phyloP scores from a whole-genome alignment of 2,888 invertebrate species.

The Meghimatium bilineatum region DNA sequence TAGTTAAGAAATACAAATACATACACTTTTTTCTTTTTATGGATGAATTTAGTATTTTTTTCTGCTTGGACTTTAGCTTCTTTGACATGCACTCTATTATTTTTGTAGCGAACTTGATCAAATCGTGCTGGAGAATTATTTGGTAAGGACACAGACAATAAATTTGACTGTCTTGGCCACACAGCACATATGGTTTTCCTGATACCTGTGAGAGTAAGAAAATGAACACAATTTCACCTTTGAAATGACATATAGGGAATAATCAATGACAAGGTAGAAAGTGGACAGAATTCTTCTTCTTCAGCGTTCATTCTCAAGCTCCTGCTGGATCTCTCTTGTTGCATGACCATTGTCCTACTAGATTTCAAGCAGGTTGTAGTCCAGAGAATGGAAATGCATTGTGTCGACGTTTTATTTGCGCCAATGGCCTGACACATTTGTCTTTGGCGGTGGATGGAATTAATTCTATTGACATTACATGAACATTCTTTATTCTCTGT shows the following conservation, averaged over 20 bases:
- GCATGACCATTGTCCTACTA: no score
- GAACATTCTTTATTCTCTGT: no score
- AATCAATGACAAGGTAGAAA: no score
- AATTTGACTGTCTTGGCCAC: background rate
- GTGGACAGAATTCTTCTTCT: background rate
- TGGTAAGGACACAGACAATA: background rate
- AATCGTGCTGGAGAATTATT: background rate
- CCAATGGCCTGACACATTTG: no score
- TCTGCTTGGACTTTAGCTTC: constrained; percentile 27
- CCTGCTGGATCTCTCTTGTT: no score
- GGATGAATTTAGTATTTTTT: background rate
- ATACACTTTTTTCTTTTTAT: constrained; percentile 1
- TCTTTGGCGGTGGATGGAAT: no score
- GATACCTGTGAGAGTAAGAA: background rate
- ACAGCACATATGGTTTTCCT: background rate
- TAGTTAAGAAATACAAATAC: background rate
- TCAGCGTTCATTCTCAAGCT: no score
- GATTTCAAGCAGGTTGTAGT: no score
- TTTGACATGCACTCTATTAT: constrained; percentile 8
- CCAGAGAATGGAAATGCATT: no score
- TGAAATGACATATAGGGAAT: background rate
- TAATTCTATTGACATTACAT: no score
- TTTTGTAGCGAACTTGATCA: constrained; percentile 41
- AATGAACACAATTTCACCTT: background rate
- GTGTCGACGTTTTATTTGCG: no score